Conservation (phyloP, 2,797 vertebrate genomes). For the Melanotaenia maccullochi region DNA sequence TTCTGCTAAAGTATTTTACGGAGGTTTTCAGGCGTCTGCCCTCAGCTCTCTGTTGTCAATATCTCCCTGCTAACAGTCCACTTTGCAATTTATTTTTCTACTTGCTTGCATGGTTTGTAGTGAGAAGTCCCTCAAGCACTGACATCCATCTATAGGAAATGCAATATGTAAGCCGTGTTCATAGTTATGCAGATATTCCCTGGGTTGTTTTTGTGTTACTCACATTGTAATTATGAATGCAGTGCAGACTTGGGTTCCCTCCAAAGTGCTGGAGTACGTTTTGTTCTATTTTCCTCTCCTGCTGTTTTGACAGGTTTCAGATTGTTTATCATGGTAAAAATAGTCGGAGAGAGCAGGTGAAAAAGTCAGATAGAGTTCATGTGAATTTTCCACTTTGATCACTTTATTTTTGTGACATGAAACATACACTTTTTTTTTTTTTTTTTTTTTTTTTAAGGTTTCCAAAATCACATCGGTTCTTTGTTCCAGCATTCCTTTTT, state of each 20-base stretch:
- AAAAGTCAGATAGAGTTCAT: conserved; percentile 71
- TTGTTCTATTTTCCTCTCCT: conserved; percentile 35
- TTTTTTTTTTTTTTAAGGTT: background rate
- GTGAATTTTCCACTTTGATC: conserved; percentile 57
- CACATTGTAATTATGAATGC: conserved; percentile 30
- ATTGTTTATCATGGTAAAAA: conserved; percentile 49
- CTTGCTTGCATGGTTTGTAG: background rate
- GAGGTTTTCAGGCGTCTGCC: background rate
- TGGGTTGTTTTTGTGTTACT: conserved; percentile 13
- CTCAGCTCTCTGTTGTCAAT: background rate
- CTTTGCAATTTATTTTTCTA: background rate
- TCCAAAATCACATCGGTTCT: conserved; percentile 48
- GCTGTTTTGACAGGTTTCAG: conserved; percentile 54
- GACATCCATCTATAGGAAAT: conserved; percentile 4
- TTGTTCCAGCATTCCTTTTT: conserved; percentile 44
- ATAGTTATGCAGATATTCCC: conserved; percentile 21
- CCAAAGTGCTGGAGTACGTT: conserved; percentile 22
- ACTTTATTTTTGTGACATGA: conserved; percentile 39
- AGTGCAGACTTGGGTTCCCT: conserved; percentile 9
- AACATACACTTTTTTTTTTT: conserved; percentile 40
- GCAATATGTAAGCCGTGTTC: conserved; percentile 16
- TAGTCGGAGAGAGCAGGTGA: conserved; percentile 43
- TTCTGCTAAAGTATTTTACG: conserved; percentile 3
- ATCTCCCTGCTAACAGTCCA: background rate
- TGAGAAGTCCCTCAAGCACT: background rate